Conservation (phyloP, 2,888 invertebrate species). For the Melieria omissa region DNA sequence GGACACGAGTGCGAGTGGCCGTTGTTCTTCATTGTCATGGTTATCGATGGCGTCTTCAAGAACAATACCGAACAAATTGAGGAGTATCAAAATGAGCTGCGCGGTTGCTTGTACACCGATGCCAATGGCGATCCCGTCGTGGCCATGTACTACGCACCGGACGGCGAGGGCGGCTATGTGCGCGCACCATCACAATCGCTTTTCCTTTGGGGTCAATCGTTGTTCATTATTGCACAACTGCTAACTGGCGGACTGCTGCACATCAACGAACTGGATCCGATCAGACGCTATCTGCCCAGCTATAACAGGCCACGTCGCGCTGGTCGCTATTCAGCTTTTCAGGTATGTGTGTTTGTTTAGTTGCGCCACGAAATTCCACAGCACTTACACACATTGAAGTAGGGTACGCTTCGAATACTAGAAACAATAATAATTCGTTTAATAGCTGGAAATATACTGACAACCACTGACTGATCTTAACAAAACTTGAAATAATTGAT, state of each 20-base stretch:
- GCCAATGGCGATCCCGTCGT: conserved; percentile 89
- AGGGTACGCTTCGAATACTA: conserved; percentile 20
- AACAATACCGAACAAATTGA: conserved; percentile 90
- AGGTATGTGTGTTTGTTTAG: conserved; percentile 73
- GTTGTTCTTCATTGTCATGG: conserved; percentile 93
- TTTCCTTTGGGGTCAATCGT: conserved; percentile 95
- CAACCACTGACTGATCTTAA: conserved; percentile 10
- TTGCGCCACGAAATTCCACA: neutral
- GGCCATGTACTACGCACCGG: conserved; percentile 84
- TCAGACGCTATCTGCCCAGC: conserved; percentile 93
- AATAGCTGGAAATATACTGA: conserved; percentile 10
- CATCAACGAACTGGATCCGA: conserved; percentile 95
- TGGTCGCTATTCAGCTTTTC: conserved; percentile 96
- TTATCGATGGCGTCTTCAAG: conserved; percentile 94
- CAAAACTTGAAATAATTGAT: conserved; percentile 1
- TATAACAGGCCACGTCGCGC: conserved; percentile 93
- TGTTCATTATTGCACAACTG: conserved; percentile 93
- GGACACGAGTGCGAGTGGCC: conserved; percentile 99
- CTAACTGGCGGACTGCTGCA: conserved; percentile 89
- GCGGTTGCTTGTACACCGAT: conserved; percentile 84
- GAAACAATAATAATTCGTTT: conserved; percentile 10
- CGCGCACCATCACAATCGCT: conserved; percentile 70
- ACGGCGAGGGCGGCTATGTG: conserved; percentile 65
- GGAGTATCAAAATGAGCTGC: conserved; percentile 87
- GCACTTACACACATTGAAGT: neutral